Base-by-base conservation (phyloP, 2,888 invertebrate genomes). In the Omphaloscelis lunosa region DNA sequence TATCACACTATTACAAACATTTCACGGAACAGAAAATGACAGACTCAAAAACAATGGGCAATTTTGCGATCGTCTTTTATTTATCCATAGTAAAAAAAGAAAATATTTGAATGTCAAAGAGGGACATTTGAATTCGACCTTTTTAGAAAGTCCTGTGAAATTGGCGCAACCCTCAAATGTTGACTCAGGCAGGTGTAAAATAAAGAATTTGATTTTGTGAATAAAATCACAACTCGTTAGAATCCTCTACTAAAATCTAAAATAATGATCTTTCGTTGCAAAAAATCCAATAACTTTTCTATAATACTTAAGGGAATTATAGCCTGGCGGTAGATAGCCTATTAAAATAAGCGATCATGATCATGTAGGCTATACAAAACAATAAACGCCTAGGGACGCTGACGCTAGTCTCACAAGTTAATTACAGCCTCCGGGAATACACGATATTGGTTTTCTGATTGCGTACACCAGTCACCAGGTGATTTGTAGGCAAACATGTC, bases 391-490 rank as follows among this genome's bases (percentile, higher is more conserved):
- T 67, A 75, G 83, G 80, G 83, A 75, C 69, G 11, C n/a, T 56
- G n/a, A 56, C n/a, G 68, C 63, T 83, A 77, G 81, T 58, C 75
- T 70, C 75, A 76, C 79, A 81, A 89, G 75, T 84, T 87, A 89
- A 90, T 90, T 88, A 87, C 81, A 70, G 74, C 80, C 80, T 66
- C 67, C 78, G 80, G 87, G 88, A 83, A 82, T 82, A 58, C n/a
- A 74, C 68, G 80, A 88, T 90, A 90, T 91, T 90, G 89, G 88
- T 83, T 89, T 89, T 88, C 85, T 86, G 89, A 89, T 89, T 87
- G 88, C 84, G 79, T 66, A 76, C 61, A 72, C 17, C 68, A 74
- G 69, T 62, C 77, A 82, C 27, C 53, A 75, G 78, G 76, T 86
- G 80, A 85, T 88, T 82, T 82, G 87, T 80, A 75, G 66, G 58